Conservation (phyloP, 2,797 vertebrate genomes). For the Buceros bicornis region DNA sequence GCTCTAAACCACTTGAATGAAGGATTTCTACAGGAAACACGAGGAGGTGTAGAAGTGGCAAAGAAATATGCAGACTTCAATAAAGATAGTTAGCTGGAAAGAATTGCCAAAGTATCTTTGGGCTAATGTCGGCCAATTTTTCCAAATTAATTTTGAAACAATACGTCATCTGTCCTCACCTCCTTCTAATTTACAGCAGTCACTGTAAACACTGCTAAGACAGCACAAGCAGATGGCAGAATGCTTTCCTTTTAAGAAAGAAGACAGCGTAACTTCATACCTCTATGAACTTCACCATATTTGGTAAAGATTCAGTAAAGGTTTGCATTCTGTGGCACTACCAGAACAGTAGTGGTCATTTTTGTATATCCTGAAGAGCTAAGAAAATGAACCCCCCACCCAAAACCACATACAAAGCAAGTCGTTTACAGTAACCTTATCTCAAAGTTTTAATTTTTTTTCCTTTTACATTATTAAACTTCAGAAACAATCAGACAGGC, state of each 20-base stretch:
- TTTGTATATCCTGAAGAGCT: background rate
- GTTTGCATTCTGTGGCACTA: background rate
- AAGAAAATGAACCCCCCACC: background rate
- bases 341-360: background rate
- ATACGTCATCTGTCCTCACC: background rate
- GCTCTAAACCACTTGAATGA: background rate
- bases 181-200: slow-evolving; percentile 41
- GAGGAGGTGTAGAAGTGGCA: background rate
- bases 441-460: background rate
- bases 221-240: background rate
- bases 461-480: background rate
- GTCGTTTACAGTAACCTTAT: background rate
- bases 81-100: slow-evolving; percentile 16
- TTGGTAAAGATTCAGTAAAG: slow-evolving; percentile 33
- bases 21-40: background rate
- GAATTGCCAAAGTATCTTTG: background rate
- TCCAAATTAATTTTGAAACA: slow-evolving; percentile 35
- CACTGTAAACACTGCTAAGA: slow-evolving; percentile 38
- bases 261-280: background rate
- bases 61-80: background rate
- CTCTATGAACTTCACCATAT: slow-evolving; percentile 67
- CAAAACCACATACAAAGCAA: background rate
- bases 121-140: background rate
- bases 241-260: slow-evolving; percentile 67
- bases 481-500: background rate